phyloP scores from a whole-genome alignment of 1,140 invertebrate genomes.

The Solen grandis region DNA sequence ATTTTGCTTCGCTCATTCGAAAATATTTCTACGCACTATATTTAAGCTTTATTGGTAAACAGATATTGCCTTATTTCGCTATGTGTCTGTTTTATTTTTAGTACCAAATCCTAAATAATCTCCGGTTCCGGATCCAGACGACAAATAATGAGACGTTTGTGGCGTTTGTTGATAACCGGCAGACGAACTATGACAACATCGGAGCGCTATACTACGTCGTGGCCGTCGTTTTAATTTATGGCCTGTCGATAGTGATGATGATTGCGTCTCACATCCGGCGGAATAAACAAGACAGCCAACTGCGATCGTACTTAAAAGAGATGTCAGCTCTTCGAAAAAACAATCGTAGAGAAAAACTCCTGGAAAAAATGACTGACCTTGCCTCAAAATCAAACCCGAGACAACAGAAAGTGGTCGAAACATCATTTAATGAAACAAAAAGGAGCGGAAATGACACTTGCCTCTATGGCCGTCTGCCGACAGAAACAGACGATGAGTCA shows the following conservation, averaged over 20 bases:
- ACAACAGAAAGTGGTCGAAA: conserved; percentile 32
- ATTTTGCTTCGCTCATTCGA: too few species aligned
- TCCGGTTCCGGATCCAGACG: conserved; percentile 66
- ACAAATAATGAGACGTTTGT: conserved; percentile 65
- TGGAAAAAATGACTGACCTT: conserved; percentile 66
- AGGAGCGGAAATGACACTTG: conserved; percentile 1
- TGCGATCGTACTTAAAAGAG: conserved; percentile 77
- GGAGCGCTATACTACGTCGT: conserved; percentile 80
- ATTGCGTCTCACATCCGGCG: conserved; percentile 79
- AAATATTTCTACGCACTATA: too few species aligned
- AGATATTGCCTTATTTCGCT: too few species aligned
- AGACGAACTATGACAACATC: conserved; percentile 70
- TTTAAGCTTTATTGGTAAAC: too few species aligned
- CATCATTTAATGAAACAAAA: conserved; percentile 40
- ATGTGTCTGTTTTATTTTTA: conserved; percentile 18
- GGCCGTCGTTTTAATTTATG: conserved; percentile 79
- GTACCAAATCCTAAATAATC: conserved; percentile 64
- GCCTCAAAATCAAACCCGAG: conserved; percentile 51
- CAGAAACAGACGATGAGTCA: conserved; percentile 61
- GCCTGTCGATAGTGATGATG: conserved; percentile 80
- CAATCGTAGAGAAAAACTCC: conserved; percentile 72
- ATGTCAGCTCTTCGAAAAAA: conserved; percentile 75
- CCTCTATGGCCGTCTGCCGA: conserved; percentile 22
- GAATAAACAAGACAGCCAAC: conserved; percentile 78
- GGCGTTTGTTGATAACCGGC: conserved; percentile 65